Evolutionary conservation across 2,113 vertebrate genomes (phyloP).

Genomic region (Hoplias malabaricus): DNA sequence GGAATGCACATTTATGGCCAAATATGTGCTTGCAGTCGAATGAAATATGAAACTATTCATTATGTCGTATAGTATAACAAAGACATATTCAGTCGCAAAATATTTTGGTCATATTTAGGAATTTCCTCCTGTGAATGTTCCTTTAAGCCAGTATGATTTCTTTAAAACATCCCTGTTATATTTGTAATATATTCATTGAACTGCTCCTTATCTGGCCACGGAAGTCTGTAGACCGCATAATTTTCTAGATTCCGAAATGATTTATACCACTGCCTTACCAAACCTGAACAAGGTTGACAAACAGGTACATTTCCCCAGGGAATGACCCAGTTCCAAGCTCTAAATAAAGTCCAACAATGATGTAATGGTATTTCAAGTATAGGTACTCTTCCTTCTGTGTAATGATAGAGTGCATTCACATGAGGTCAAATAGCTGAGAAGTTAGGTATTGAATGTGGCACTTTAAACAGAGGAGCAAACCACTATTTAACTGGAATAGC

Average conservation of each 20-base stretch:
- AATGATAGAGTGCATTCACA: constrained; percentile 34
- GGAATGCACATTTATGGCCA: not conserved
- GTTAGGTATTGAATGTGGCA: constrained; percentile 19
- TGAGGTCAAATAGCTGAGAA: constrained; percentile 27
- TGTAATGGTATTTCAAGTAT: constrained; percentile 8
- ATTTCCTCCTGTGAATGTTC: no score
- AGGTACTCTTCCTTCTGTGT: constrained; percentile 3
- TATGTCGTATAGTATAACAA: no score
- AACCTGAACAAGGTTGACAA: constrained; percentile 11
- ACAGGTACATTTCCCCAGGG: not conserved
- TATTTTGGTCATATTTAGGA: no score
- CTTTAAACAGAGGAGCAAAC: constrained; percentile 31
- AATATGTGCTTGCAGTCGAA: not conserved
- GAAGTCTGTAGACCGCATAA: no score
- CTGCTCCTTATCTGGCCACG: no score
- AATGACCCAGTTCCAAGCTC: constrained; percentile 11
- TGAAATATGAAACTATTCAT: not conserved
- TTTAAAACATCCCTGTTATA: not conserved
- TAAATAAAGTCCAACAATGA: constrained; percentile 14
- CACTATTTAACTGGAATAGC: constrained; percentile 30
- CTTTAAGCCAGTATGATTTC: no score
- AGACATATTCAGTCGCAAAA: no score
- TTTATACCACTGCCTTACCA: not conserved
- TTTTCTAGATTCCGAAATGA: constrained; percentile 3
- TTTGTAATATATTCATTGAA: no score